Conservation (phyloP, 2,797 vertebrate species). For the Esox masquinongy region DNA sequence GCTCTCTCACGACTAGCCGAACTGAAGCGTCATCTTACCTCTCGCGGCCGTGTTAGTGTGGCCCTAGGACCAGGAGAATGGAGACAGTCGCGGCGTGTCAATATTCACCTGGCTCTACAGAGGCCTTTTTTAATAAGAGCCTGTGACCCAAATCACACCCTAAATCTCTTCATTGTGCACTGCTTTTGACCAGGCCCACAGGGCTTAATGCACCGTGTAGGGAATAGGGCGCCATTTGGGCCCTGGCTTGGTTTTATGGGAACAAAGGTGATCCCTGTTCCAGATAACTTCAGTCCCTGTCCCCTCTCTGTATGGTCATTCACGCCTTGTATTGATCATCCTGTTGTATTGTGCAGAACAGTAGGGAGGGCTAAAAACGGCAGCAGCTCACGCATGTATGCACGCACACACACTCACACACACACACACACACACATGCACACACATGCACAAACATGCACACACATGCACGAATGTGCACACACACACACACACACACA, state of each 20-base stretch:
- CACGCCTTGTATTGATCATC: slow-evolving; percentile 86
- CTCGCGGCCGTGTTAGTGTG: slow-evolving; percentile 72
- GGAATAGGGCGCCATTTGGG: too few species aligned
- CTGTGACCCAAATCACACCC: too few species aligned
- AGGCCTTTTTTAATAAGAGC: too few species aligned
- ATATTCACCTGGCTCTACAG: slow-evolving; percentile 76
- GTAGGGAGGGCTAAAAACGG: slow-evolving; percentile 52
- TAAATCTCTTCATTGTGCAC: too few species aligned
- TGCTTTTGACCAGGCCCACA: too few species aligned
- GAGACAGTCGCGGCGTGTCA: slow-evolving; percentile 72
- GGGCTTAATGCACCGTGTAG: too few species aligned
- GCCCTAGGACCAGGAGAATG: slow-evolving; percentile 82
- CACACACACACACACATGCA: slow-evolving; percentile 13
- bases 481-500: slow-evolving; percentile 30
- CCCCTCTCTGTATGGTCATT: slow-evolving; percentile 83
- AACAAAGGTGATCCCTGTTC: slow-evolving; percentile 85
- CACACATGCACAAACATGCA: slow-evolving; percentile 28
- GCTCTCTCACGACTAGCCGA: slow-evolving; percentile 82
- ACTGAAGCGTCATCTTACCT: slow-evolving; percentile 26
- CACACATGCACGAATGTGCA: slow-evolving; percentile 16
- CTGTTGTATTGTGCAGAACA: slow-evolving; percentile 72
- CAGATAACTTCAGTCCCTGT: slow-evolving; percentile 71
- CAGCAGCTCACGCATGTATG: slow-evolving; percentile 14
- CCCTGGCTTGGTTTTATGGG: slow-evolving; percentile 71
- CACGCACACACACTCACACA: slow-evolving; percentile 14